These are phyloP conservation scores for Hemibagrus wyckioides DNA, from an alignment of 2,113 vertebrate genomes.

Conservation along the genomic window DNA sequence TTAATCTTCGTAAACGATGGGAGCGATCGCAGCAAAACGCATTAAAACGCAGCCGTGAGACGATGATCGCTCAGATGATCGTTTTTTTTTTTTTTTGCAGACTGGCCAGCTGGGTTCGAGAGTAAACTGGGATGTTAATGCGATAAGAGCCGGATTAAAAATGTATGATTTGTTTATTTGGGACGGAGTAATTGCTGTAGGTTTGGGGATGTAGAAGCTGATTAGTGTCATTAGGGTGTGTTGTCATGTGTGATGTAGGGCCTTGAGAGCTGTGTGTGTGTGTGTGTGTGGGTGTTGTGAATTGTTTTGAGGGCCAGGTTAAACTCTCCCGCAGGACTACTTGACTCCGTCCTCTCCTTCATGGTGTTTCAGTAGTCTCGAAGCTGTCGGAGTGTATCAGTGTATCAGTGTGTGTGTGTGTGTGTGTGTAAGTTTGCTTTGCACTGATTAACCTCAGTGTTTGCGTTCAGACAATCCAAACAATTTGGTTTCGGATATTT, in stretches of 20 bases:
- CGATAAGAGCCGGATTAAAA: neutral
- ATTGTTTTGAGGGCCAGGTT: slow-evolving; percentile 38
- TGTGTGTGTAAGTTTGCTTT: slow-evolving; percentile 21
- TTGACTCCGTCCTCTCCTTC: slow-evolving; percentile 10
- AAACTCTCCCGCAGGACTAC: slow-evolving; percentile 29
- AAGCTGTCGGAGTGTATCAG: slow-evolving; percentile 10
- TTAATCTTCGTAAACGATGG: neutral
- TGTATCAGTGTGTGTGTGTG: slow-evolving; percentile 34
- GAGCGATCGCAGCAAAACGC: neutral
- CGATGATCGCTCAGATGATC: neutral
- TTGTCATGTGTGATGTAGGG: slow-evolving; percentile 33
- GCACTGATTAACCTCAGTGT: neutral
- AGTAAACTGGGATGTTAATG: neutral
- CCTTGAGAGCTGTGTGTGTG: slow-evolving; percentile 10
- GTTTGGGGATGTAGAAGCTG: neutral
- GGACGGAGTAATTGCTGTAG: neutral
- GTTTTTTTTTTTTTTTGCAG: neutral
- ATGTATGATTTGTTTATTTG: neutral
- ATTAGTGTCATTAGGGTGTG: slow-evolving; percentile 5
- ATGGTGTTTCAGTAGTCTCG: slow-evolving; percentile 9
- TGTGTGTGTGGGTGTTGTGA: slow-evolving; percentile 13
- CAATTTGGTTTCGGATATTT: neutral
- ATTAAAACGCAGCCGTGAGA: neutral
- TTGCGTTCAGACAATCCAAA: neutral
- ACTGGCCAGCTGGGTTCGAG: neutral